A percentile compares a stretch with the other conserved stretches of the same genome.
These are phyloP conservation scores for Andrena marginata DNA, from an alignment of 2,888 invertebrate species.

Conservation along the genomic window DNA sequence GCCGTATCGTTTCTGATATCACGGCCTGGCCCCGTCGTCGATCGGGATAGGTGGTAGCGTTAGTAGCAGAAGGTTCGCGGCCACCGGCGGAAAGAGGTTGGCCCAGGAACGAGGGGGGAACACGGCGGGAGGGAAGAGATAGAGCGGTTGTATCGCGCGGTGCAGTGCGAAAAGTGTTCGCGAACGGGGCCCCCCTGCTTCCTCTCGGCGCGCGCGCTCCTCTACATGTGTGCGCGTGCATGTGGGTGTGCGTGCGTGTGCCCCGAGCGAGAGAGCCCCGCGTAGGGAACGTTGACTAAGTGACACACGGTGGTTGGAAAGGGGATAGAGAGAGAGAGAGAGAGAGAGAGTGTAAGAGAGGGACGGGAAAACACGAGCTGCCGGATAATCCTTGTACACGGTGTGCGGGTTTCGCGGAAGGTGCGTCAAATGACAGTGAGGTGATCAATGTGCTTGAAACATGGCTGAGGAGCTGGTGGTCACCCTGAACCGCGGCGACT, in stretches of 20 bases:
- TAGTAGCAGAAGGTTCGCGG: conserved; percentile 28
- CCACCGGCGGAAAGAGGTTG: conserved; percentile 27
- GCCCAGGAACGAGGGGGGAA: conserved; percentile 27
- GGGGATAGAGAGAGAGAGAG: conserved; percentile 38
- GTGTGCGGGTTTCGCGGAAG: conserved; percentile 61
- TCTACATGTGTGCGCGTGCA: conserved; percentile 42
- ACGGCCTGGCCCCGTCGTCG: conserved; percentile 21
- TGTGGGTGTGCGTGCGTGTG: conserved; percentile 60
- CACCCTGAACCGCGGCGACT: conserved; percentile 94
- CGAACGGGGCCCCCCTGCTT: conserved; percentile 55
- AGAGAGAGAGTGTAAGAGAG: conserved; percentile 43
- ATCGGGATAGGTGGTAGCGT: conserved; percentile 10
- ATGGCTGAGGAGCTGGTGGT: conserved; percentile 97
- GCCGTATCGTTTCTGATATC: conserved; percentile 47
- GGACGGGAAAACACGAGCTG: conserved; percentile 36
- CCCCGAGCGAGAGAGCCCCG: conserved; percentile 8
- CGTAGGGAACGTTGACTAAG: conserved; percentile 54
- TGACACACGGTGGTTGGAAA: conserved; percentile 53
- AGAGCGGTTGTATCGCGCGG: conserved; percentile 64
- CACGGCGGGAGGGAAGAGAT: conserved; percentile 36
- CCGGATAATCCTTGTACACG: conserved; percentile 49
- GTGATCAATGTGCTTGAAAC: conserved; percentile 82
- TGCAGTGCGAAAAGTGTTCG: conserved; percentile 69
- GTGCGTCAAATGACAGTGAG: conserved; percentile 76
- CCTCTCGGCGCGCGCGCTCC: conserved; percentile 18